These are phyloP conservation scores for Pinctada fucata DNA, from an alignment of 2,888 invertebrate genomes.

Conservation along the genomic window DNA sequence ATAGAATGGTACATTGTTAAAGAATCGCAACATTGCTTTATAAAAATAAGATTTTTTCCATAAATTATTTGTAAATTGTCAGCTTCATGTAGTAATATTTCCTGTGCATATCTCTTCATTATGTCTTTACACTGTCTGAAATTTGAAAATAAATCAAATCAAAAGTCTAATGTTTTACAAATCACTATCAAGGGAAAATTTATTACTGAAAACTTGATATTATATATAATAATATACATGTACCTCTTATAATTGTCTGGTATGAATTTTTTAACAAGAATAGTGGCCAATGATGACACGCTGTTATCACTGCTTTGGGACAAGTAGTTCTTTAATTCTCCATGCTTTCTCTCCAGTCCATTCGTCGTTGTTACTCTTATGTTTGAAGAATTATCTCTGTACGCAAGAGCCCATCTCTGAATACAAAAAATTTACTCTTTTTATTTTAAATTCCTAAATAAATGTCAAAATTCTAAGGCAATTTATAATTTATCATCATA, in stretches of 20 bases:
- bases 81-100: not conserved
- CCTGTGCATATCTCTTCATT: not conserved
- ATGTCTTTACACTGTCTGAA: not conserved
- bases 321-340: constrained; percentile 24
- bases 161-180: too few species aligned
- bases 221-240: not conserved
- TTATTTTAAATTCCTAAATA: too few species aligned
- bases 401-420: constrained; percentile 29
- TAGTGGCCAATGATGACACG: constrained; percentile 7
- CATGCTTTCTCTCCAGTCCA: constrained; percentile 25
- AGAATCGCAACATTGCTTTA: too few species aligned
- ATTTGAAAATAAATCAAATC: too few species aligned
- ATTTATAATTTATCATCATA: too few species aligned
- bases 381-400: constrained; percentile 4
- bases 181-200: too few species aligned
- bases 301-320: constrained; percentile 18
- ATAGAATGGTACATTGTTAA: not conserved
- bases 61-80: too few species aligned
- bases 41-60: too few species aligned
- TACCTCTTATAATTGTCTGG: constrained; percentile 23
- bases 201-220: too few species aligned
- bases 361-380: constrained; percentile 22
- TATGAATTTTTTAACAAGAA: constrained; percentile 9
- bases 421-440: not conserved
- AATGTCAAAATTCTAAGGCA: too few species aligned